Evolutionary conservation across 30 jellyfish, hydroid and myxozoan genomes (phyloP).

Genomic region (Nemopilema nomurai): DNA sequence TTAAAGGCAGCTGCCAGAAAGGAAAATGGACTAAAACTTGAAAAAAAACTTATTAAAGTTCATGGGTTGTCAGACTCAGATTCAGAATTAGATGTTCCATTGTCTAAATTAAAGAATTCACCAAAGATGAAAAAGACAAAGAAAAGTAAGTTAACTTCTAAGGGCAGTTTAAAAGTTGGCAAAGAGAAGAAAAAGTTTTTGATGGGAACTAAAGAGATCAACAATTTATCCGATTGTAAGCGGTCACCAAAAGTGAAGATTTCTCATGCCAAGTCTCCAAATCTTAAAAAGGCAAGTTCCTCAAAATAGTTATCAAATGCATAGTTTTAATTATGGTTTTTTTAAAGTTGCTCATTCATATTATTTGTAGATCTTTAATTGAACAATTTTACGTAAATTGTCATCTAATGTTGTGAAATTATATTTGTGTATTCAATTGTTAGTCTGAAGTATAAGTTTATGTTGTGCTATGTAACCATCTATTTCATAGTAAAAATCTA

Average conservation of each 20-base stretch:
- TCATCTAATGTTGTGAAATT: no score
- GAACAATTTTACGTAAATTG: no score
- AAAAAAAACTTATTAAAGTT: not conserved
- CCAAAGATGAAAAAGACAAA: slow-evolving; percentile 27
- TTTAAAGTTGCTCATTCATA: no score
- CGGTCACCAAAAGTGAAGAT: slow-evolving; percentile 70
- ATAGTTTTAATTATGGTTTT: no score
- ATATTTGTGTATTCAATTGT: no score
- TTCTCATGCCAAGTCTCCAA: slow-evolving; percentile 63
- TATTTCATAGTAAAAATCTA: no score
- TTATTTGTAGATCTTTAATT: no score
- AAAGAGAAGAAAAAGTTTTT: slow-evolving; percentile 2
- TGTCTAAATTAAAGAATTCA: slow-evolving; percentile 43
- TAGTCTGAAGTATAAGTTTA: no score
- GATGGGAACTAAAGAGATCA: slow-evolving; percentile 13
- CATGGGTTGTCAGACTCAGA: slow-evolving; percentile 60
- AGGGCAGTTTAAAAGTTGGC: not conserved
- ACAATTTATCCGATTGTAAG: slow-evolving; percentile 3
- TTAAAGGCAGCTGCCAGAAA: not conserved
- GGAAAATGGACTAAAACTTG: not conserved
- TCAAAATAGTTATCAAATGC: no score
- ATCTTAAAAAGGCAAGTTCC: slow-evolving; percentile 14
- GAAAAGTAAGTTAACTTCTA: not conserved
- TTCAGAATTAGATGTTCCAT: slow-evolving; percentile 75
- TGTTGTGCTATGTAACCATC: no score